Percentiles rank a stretch among this genome's conserved stretches.
Evolutionary conservation across 92 coral and sea anemone species (phyloP).

Genomic region (Plumapathes pennacea): DNA sequence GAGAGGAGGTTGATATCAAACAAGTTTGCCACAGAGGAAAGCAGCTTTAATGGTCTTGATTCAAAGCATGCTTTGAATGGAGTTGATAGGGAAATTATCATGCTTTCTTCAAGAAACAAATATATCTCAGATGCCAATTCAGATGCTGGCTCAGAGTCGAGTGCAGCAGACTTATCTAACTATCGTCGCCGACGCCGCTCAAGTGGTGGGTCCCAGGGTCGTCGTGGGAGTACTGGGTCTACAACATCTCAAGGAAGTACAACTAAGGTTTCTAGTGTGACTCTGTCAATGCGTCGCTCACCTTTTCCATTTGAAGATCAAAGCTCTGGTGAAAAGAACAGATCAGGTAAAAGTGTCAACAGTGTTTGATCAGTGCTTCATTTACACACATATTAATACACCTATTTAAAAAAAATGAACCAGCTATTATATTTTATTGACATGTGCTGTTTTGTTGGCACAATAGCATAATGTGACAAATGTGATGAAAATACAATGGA

Average conservation of each 20-base stretch:
- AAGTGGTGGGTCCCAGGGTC: slow-evolving; percentile 22
- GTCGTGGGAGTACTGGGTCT: slow-evolving; percentile 29
- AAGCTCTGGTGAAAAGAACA: slow-evolving; percentile 6
- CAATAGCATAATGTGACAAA: too few relatives aligned
- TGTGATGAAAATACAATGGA: too few relatives aligned
- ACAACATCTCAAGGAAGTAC: slow-evolving; percentile 40
- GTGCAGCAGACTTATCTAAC: slow-evolving; percentile 38
- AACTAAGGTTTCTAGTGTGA: slow-evolving; percentile 56
- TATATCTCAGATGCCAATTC: too few relatives aligned
- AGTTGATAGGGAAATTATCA: too few relatives aligned
- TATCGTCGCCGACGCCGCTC: slow-evolving; percentile 18
- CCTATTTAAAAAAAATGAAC: not conserved
- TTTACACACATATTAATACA: not conserved
- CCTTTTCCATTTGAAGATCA: slow-evolving; percentile 37
- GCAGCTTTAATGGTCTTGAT: too few relatives aligned
- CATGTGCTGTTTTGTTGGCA: not conserved
- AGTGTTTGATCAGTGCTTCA: not conserved
- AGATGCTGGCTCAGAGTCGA: slow-evolving; percentile 54
- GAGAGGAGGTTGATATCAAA: too few relatives aligned
- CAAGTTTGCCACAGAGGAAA: too few relatives aligned
- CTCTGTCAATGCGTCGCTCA: slow-evolving; percentile 51
- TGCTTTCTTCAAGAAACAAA: too few relatives aligned
- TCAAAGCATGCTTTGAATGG: too few relatives aligned
- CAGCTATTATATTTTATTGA: not conserved
- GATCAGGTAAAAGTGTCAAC: slow-evolving; percentile 14